Conservation (phyloP, 2,888 invertebrate species). For the Calliphora vomitoria region DNA sequence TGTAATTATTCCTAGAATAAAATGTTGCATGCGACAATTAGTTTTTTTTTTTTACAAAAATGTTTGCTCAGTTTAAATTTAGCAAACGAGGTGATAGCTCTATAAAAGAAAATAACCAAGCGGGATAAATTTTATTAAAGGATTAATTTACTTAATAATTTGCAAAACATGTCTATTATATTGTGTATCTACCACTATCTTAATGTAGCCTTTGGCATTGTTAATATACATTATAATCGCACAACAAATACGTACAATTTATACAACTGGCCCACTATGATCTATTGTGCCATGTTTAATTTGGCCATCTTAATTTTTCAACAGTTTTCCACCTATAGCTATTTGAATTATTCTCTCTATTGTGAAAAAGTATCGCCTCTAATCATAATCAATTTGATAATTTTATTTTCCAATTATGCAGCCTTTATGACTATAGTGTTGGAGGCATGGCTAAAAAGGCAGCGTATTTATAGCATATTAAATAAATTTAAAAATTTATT, state of each 20-base stretch:
- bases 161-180: neutral
- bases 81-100: too few species aligned
- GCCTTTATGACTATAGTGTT: neutral
- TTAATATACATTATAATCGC: slow-evolving; percentile 74
- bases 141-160: neutral
- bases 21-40: too few species aligned
- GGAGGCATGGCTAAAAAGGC: slow-evolving; percentile 49
- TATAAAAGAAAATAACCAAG: neutral
- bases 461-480: neutral
- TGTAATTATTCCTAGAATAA: too few species aligned
- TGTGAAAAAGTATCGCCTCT: neutral
- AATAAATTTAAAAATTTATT: slow-evolving; percentile 13
- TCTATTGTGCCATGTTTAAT: slow-evolving; percentile 71
- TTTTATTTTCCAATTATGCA: neutral
- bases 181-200: slow-evolving; percentile 41
- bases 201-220: slow-evolving; percentile 73
- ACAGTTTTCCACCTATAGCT: slow-evolving; percentile 32
- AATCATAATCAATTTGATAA: neutral
- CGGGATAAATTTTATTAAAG: neutral
- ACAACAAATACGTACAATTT: slow-evolving; percentile 38
- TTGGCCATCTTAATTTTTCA: slow-evolving; percentile 58
- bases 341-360: neutral
- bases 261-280: slow-evolving; percentile 67
- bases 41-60: neutral
- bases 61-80: neutral